A percentile compares a stretch with the other conserved stretches of the same genome.
phyloP scores from a whole-genome alignment of 2,113 vertebrate species.

The Stigmatopora argus region DNA sequence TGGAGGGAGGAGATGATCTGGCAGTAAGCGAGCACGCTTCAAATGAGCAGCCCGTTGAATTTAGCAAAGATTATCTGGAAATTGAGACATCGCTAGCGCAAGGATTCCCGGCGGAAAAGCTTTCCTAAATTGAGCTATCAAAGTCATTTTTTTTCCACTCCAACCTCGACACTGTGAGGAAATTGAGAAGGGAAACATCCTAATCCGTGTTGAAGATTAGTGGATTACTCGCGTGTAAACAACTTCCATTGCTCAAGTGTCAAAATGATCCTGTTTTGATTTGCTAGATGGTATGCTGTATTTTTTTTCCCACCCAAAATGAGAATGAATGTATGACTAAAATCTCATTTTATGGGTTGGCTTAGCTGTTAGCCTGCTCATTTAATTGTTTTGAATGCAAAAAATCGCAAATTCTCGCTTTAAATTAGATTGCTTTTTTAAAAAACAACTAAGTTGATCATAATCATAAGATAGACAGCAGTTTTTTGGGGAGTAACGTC shows the following conservation, averaged over 20 bases:
- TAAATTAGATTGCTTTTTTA: not conserved
- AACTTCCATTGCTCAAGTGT: conserved; percentile 39
- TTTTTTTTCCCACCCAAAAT: not conserved
- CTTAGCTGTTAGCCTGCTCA: not conserved
- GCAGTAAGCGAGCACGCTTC: conserved; percentile 62
- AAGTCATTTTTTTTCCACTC: conserved; percentile 58
- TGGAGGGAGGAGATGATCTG: conserved; percentile 37
- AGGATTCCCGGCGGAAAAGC: conserved; percentile 49
- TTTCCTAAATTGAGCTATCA: conserved; percentile 71
- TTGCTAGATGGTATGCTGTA: not conserved
- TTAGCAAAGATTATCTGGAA: conserved; percentile 64
- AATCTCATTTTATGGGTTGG: not conserved
- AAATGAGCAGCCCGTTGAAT: conserved; percentile 68
- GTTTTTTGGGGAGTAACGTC: not conserved
- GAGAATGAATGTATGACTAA: not conserved
- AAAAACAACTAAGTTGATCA: not conserved
- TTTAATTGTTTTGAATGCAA: not conserved
- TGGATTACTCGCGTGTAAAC: conserved; percentile 42
- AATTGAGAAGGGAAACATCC: conserved; percentile 52
- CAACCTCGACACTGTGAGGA: conserved; percentile 53
- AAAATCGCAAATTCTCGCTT: not conserved
- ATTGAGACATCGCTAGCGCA: conserved; percentile 53
- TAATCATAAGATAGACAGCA: not conserved
- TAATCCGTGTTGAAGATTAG: conserved; percentile 53
- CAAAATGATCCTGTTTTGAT: conserved; percentile 13